These are phyloP conservation scores for Cotesia typhae DNA, from an alignment of 1,140 invertebrate species.

Conservation along the genomic window DNA sequence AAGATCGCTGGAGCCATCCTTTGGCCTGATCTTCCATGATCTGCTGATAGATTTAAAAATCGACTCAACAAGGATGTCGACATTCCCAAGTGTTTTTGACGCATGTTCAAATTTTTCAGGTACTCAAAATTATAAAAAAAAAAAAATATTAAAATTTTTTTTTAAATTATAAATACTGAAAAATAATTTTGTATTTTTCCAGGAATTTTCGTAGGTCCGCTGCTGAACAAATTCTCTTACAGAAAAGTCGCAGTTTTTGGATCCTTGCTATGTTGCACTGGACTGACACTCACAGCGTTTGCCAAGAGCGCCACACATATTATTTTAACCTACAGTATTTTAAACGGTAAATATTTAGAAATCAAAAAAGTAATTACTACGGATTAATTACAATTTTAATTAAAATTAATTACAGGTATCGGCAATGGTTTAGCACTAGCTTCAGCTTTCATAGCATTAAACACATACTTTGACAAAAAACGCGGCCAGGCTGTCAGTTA, in stretches of 20 bases:
- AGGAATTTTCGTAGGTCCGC: slow-evolving; percentile 77
- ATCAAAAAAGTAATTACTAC: slow-evolving; percentile 17
- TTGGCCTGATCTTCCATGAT: slow-evolving; percentile 79
- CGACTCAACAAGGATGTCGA: slow-evolving; percentile 75
- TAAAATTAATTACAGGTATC: slow-evolving; percentile 64
- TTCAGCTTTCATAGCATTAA: slow-evolving; percentile 77
- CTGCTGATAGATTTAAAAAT: slow-evolving; percentile 72
- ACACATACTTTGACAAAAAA: slow-evolving; percentile 78
- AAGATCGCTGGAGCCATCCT: slow-evolving; percentile 79
- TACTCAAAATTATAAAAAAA: slow-evolving; percentile 35
- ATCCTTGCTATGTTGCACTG: slow-evolving; percentile 71
- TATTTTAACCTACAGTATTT: slow-evolving; percentile 77
- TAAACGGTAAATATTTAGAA: slow-evolving; percentile 69
- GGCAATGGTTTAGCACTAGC: slow-evolving; percentile 76
- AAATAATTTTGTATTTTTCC: not conserved
- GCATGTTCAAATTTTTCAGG: slow-evolving; percentile 79
- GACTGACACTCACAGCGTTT: slow-evolving; percentile 73
- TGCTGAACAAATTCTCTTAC: slow-evolving; percentile 77
- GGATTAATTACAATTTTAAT: no score
- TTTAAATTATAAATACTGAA: not conserved
- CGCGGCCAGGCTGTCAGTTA: slow-evolving; percentile 79
- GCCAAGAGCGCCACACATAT: slow-evolving; percentile 78
- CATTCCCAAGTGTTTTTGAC: slow-evolving; percentile 78
- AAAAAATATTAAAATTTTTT: not conserved
- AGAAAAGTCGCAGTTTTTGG: slow-evolving; percentile 77